Evolutionary conservation across 2,113 vertebrate species (phyloP).

Genomic region (Sakesphorus luctuosus): DNA sequence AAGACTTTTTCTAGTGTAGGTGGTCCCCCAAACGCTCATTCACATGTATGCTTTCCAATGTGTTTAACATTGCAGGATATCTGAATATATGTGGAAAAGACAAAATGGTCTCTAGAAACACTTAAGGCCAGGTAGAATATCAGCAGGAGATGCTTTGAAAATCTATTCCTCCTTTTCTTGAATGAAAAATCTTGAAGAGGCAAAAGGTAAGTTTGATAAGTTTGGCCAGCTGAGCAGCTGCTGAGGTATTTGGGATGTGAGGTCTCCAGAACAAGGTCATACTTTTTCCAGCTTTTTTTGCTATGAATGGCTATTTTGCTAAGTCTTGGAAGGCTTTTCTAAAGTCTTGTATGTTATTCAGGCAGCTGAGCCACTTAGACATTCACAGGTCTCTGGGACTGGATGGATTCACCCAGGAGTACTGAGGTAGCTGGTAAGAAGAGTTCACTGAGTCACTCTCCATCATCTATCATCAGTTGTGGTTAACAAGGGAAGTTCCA

Average conservation of each 20-base stretch:
- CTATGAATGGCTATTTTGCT: not conserved
- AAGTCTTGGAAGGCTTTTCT: not conserved
- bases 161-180: not conserved
- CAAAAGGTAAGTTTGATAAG: not conserved
- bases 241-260: not conserved
- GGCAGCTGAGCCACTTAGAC: not conserved
- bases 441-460: not conserved
- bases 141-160: not conserved
- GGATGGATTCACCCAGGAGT: not conserved
- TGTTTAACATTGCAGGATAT: not conserved
- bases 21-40: not conserved
- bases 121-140: not conserved
- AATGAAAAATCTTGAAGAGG: not conserved
- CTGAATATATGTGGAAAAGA: not conserved
- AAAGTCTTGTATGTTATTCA: not conserved
- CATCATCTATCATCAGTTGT: not conserved
- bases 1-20: not conserved
- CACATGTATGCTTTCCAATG: not conserved
- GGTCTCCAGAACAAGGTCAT: not conserved
- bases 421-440: not conserved
- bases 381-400: not conserved
- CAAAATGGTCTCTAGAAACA: not conserved
- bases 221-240: not conserved
- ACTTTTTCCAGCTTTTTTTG: not conserved
- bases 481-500: not conserved